Evolutionary conservation across 2,113 vertebrate genomes (phyloP).

Genomic region (Microtus richardsoni): DNA sequence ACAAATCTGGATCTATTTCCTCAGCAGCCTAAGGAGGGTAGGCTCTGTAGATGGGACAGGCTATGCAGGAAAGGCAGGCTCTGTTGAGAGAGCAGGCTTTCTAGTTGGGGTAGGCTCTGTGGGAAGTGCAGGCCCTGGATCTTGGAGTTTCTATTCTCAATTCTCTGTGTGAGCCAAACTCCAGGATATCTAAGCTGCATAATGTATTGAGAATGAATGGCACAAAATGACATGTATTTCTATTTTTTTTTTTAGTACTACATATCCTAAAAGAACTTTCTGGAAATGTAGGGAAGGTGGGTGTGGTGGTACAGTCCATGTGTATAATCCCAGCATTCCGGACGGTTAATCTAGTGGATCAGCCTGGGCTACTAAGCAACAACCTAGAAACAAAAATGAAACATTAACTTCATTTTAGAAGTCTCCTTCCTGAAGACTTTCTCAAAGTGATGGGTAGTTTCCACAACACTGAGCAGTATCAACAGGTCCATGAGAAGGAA

Average conservation of each 20-base stretch:
- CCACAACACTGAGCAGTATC: not conserved
- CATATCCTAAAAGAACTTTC: not conserved
- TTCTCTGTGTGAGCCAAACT: not conserved
- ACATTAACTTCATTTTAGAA: not conserved
- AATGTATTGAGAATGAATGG: not conserved
- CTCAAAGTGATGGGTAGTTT: not conserved
- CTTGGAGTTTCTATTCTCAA: not conserved
- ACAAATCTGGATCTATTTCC: not conserved
- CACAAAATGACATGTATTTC: not conserved
- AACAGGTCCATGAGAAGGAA: not conserved
- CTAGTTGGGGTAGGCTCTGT: not conserved
- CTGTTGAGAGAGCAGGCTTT: not conserved
- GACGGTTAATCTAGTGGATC: not conserved
- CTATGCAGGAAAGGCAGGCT: not conserved
- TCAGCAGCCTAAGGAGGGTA: not conserved
- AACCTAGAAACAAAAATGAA: not conserved
- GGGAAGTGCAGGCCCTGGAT: not conserved
- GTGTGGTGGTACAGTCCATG: not conserved
- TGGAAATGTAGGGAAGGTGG: not conserved
- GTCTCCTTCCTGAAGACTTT: not conserved
- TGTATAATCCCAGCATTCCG: not conserved
- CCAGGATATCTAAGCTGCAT: not conserved
- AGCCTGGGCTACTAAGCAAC: not conserved
- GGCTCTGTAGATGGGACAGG: not conserved
- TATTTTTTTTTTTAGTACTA: not conserved